These are phyloP conservation scores for Rhopilema esculentum DNA, from an alignment of 30 jellyfish, hydroid and myxozoan species.

Conservation along the genomic window DNA sequence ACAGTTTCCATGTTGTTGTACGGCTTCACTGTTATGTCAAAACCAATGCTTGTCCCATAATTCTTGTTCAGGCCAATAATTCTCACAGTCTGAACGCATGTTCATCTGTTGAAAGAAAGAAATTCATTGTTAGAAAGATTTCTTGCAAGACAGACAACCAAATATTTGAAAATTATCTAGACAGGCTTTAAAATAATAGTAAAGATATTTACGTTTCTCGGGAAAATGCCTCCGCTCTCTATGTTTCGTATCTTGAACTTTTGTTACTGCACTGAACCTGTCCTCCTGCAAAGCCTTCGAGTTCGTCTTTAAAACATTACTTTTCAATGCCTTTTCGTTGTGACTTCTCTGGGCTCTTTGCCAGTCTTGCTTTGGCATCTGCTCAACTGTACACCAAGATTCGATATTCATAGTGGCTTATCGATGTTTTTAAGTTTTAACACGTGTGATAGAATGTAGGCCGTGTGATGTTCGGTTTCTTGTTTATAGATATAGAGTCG, in stretches of 20 bases:
- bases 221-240: conserved; percentile 89
- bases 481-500: background rate
- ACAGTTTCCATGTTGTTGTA: background rate
- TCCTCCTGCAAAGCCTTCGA: conserved; percentile 28
- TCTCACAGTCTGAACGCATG: background rate
- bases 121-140: background rate
- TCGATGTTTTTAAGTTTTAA: background rate
- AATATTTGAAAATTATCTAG: no score
- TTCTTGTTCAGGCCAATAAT: background rate
- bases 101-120: background rate
- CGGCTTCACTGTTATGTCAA: background rate
- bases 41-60: background rate
- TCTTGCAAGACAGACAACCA: background rate
- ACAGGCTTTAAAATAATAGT: no score
- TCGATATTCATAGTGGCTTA: conserved; percentile 74
- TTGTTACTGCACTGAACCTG: conserved; percentile 23
- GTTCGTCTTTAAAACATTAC: conserved; percentile 74
- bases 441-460: background rate
- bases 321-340: conserved; percentile 58
- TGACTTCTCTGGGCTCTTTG: conserved; percentile 90
- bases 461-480: background rate
- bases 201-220: conserved; percentile 69
- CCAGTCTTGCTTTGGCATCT: conserved; percentile 97
- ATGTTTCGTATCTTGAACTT: conserved; percentile 65
- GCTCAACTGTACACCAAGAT: conserved; percentile 98